Evolutionary conservation across 2,797 vertebrate species (phyloP).

Genomic region (Malurus leucopterus): DNA sequence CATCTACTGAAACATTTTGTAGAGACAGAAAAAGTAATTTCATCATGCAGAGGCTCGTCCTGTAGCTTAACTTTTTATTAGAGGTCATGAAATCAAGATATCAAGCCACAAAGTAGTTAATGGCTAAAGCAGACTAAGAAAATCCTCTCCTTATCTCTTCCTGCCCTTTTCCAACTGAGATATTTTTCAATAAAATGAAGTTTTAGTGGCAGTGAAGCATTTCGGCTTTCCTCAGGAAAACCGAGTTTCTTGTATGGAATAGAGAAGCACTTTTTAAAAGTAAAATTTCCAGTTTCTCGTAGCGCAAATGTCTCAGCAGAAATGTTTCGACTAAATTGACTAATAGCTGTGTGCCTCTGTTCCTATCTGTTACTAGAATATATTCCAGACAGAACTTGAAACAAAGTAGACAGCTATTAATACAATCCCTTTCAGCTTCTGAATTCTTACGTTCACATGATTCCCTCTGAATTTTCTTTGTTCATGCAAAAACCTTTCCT

Average conservation of each 20-base stretch:
- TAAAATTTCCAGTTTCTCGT: not conserved
- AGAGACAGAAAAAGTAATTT: not conserved
- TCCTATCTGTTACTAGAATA: not conserved
- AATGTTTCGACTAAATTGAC: not conserved
- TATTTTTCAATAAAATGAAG: not conserved
- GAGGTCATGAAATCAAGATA: slow-evolving; percentile 18
- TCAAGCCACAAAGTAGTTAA: not conserved
- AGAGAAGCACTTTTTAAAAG: not conserved
- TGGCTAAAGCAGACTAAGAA: not conserved
- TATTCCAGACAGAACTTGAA: not conserved
- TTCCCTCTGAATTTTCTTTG: not conserved
- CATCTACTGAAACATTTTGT: not conserved
- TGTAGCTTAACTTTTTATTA: slow-evolving; percentile 27
- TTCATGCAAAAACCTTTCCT: not conserved
- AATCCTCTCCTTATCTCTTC: slow-evolving; percentile 12
- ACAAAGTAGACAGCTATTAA: not conserved
- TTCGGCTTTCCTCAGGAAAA: not conserved
- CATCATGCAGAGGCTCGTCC: not conserved
- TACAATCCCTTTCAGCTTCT: not conserved
- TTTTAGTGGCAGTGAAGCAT: not conserved
- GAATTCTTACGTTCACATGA: not conserved
- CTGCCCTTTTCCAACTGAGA: not conserved
- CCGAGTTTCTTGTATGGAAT: not conserved
- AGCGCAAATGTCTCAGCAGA: not conserved
- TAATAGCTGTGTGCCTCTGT: not conserved